phyloP scores from a whole-genome alignment of 2,797 vertebrate species.

The Megaceryle alcyon region DNA sequence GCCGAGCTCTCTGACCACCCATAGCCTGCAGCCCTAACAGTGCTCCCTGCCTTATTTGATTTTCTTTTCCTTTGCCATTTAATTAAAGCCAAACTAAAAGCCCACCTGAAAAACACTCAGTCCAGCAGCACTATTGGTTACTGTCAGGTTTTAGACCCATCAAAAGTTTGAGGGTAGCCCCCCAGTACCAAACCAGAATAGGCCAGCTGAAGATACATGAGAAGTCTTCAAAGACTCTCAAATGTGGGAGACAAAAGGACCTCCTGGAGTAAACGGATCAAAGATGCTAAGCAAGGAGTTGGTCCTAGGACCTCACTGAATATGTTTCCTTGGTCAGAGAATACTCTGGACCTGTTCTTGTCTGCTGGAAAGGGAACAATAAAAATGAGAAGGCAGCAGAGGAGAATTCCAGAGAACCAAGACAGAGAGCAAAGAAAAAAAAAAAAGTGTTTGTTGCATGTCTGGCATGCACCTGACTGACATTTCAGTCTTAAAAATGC shows the following conservation, averaged over 20 bases:
- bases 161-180: not conserved
- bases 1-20: not conserved
- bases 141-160: not conserved
- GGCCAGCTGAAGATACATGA: not conserved
- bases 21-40: not conserved
- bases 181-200: not conserved
- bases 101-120: not conserved
- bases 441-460: not conserved
- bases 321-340: not conserved
- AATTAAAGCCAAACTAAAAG: not conserved
- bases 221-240: not conserved
- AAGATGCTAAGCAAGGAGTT: not conserved
- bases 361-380: not conserved
- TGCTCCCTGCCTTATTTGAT: not conserved
- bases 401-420: constrained; percentile 51
- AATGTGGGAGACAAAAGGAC: not conserved
- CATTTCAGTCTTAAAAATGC: constrained; percentile 60
- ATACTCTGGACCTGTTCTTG: not conserved
- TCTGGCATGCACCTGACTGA: constrained; percentile 62
- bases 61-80: not conserved
- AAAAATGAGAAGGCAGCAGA: constrained; percentile 25
- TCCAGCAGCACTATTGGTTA: not conserved
- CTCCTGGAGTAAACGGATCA: not conserved
- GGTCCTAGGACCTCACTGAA: not conserved
- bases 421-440: not conserved